Evolutionary conservation across 2,113 vertebrate species (phyloP).

Genomic region (Atlantisia rogersi): DNA sequence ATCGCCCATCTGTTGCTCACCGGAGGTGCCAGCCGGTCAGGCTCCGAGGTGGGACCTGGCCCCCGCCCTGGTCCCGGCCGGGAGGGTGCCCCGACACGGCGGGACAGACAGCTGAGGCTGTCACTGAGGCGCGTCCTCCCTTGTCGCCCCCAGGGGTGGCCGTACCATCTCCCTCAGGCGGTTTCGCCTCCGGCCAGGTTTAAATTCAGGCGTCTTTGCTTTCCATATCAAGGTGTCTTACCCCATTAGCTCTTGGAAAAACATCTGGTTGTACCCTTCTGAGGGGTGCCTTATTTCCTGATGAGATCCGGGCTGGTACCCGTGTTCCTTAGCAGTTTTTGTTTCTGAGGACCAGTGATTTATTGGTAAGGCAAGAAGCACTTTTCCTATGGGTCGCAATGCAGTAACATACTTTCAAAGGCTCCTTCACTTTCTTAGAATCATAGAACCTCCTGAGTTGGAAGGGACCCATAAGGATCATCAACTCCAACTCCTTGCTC

Average conservation of each 20-base stretch:
- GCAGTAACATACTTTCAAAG: background rate
- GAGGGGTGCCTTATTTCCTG: background rate
- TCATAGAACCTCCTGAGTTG: too few species aligned
- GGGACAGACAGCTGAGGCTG: background rate
- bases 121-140: fast-evolving
- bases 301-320: background rate
- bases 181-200: background rate
- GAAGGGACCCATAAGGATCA: too few species aligned
- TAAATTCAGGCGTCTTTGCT: background rate
- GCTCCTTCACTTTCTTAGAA: background rate
- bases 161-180: fast-evolving
- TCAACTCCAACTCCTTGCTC: too few species aligned
- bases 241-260: background rate
- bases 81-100: background rate
- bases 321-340: background rate
- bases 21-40: too few species aligned
- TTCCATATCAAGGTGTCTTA: background rate
- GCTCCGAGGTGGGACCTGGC: too few species aligned
- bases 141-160: background rate
- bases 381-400: background rate
- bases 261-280: background rate
- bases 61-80: background rate
- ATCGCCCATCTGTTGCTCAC: background rate
- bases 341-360: background rate
- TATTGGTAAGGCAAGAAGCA: background rate